A percentile compares a stretch with the other conserved stretches of the same genome.
Conservation (phyloP, 2,888 invertebrate genomes). For the Seira musarum region DNA sequence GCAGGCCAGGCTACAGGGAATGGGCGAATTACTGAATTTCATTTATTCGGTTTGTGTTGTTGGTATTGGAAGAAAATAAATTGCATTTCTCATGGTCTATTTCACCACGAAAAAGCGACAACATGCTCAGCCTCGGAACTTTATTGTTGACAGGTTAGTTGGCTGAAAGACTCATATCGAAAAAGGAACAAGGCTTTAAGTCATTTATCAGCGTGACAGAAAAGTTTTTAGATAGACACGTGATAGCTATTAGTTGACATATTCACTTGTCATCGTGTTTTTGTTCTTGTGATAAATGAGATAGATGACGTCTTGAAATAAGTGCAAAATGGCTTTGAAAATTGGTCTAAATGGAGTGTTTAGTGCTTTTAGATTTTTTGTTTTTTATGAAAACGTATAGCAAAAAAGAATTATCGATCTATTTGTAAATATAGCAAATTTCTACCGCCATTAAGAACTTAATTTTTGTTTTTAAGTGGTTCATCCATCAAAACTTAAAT, state of each 20-base stretch:
- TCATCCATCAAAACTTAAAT: no score
- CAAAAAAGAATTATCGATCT: no score
- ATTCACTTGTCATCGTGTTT: background rate
- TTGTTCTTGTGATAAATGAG: background rate
- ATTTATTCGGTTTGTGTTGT: no score
- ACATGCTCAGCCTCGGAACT: background rate
- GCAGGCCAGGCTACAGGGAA: no score
- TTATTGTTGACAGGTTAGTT: background rate
- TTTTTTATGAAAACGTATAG: no score
- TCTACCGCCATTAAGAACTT: no score
- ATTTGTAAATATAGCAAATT: no score
- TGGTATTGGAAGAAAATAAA: background rate
- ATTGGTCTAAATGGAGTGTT: background rate
- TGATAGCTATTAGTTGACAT: background rate
- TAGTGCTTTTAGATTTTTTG: background rate
- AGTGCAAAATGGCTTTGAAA: constrained; percentile 10
- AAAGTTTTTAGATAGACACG: background rate
- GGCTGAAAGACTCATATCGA: background rate
- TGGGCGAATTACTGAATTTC: no score
- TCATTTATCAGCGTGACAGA: background rate
- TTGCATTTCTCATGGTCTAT: constrained; percentile 3
- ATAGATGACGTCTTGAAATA: no score
- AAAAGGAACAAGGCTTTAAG: background rate
- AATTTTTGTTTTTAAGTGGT: no score
- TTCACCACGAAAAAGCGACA: background rate